Conservation (phyloP, 2,888 invertebrate species). For the Scaptomyza polygonia region DNA sequence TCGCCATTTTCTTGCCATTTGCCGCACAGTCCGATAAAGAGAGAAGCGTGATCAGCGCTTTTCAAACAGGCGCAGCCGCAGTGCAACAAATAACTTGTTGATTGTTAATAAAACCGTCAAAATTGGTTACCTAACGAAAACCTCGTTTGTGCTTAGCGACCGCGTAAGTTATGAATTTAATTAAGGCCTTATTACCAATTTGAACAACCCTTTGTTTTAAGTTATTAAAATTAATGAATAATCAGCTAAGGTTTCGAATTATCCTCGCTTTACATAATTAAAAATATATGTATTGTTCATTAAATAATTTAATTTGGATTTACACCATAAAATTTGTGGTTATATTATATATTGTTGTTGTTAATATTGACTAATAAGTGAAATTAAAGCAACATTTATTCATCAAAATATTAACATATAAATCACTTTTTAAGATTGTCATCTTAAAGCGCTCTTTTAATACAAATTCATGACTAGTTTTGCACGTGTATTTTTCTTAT, state of each 20-base stretch:
- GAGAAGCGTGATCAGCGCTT: slow-evolving; percentile 3
- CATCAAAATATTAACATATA: neutral
- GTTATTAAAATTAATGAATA: neutral
- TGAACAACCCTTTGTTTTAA: neutral
- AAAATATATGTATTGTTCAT: neutral
- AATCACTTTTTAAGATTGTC: neutral
- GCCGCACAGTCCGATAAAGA: neutral
- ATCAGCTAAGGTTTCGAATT: neutral
- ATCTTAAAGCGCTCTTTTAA: neutral
- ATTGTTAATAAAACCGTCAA: slow-evolving; percentile 77
- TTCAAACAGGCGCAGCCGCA: slow-evolving; percentile 34
- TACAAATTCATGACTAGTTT: slow-evolving; percentile 3
- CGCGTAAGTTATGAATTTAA: slow-evolving; percentile 64
- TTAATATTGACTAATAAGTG: neutral
- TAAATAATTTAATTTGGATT: too few species aligned
- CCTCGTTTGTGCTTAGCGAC: slow-evolving; percentile 83
- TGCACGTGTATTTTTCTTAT: slow-evolving; percentile 1
- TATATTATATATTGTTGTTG: neutral
- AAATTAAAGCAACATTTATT: neutral
- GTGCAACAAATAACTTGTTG: slow-evolving; percentile 39
- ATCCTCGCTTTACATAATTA: neutral
- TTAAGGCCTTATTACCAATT: neutral
- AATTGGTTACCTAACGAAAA: slow-evolving; percentile 84
- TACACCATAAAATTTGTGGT: too few species aligned
- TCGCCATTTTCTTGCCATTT: slow-evolving; percentile 15